Evolutionary conservation across 2,888 invertebrate species (phyloP), one percentile per base, ranked within the genome.

Genomic region (Lepidocyrtoides sp.): DNA sequence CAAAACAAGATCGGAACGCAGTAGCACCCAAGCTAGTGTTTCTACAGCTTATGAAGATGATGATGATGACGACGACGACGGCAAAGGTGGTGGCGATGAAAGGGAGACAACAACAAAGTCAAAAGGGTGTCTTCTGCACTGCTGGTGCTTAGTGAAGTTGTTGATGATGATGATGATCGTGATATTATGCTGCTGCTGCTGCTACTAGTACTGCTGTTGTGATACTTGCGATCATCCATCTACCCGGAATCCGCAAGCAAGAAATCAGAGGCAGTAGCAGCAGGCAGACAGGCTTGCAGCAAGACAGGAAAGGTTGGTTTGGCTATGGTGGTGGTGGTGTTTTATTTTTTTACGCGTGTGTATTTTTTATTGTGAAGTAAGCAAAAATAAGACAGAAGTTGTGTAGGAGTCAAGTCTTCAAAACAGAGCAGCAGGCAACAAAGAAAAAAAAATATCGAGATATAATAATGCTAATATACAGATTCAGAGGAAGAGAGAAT

Each of bases 231-330:
- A n/a, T n/a, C n/a, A 72, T 83, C 66, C 79, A 89, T 89, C 89
- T 75, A 89, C 83, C 83, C 83, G 83, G 83, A 89, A 89, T 89
- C 89, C 57, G 89, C 81, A 89, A 69, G 60, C 44, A 83, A 57
- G 72, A 44, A 72, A 86, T 79, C 82, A 48, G 23, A 23, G 60
- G 23, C 29, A 12, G n/a, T 17, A 17, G 5, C 12, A 41, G 41
- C 20, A 41, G 26, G 23, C 41, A 75, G 36, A 12, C 14, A 44
- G 41, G 82, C n/a, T 60, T 32, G 82, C 63, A 51, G 60, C 54
- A 83, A 48, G 2, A 77, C 48, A 29, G 41, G 29, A 75, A 63
- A 63, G 32, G 29, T 32, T 63, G 29, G 26, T 60, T n/a, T n/a
- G n/a, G n/a, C n/a, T n/a, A n/a, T n/a, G n/a, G n/a, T n/a, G n/a